These are phyloP conservation scores for Ceyx erithaca DNA, from an alignment of 2,797 vertebrate genomes.

Conservation along the genomic window DNA sequence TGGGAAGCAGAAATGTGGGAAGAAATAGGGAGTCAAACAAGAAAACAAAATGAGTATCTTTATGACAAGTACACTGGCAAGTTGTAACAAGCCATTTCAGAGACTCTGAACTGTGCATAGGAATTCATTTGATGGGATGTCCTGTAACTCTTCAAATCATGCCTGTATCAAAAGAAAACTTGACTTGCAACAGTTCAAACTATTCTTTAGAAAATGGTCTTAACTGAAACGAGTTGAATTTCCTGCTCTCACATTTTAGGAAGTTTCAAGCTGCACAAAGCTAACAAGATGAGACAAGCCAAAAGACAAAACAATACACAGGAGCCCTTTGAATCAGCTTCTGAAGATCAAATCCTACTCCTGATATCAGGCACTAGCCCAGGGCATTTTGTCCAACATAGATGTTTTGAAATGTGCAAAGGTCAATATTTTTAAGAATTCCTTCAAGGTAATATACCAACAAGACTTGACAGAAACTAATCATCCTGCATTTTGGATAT, in stretches of 20 bases:
- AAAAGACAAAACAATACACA: background rate
- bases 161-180: background rate
- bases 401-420: background rate
- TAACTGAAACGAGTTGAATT: background rate
- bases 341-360: background rate
- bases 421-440: background rate
- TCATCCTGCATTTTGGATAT: background rate
- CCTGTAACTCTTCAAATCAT: background rate
- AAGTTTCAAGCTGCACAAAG: background rate
- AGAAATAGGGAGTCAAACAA: background rate
- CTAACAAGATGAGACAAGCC: background rate
- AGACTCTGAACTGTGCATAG: background rate
- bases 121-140: constrained; percentile 22
- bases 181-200: background rate
- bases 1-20: background rate
- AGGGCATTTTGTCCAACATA: background rate
- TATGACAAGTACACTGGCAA: background rate
- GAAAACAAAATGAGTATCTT: constrained; percentile 60
- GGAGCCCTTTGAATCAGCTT: background rate
- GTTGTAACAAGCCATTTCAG: constrained; percentile 50
- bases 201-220: background rate
- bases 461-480: background rate
- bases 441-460: background rate
- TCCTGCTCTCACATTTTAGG: background rate
- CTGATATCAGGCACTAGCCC: background rate